Percentiles rank a stretch among this genome's conserved stretches.
phyloP scores from a whole-genome alignment of 2,888 invertebrate species.

The Eupithecia pulchellata region DNA sequence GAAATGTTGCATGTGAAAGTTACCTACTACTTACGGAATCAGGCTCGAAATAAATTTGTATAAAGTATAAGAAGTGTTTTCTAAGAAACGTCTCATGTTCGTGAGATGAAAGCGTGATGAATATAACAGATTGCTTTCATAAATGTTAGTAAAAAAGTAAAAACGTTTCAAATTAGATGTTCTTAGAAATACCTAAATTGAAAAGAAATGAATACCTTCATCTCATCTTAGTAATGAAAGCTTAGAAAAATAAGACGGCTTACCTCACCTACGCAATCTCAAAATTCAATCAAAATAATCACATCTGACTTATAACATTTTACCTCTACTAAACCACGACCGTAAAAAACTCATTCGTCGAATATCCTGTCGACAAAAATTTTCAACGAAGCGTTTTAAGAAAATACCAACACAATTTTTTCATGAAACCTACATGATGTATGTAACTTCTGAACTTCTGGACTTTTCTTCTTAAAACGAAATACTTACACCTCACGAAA shows the following conservation, averaged over 20 bases:
- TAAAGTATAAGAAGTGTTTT: conserved; percentile 1
- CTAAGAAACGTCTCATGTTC: neutral
- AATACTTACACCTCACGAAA: too few species aligned
- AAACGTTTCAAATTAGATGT: neutral
- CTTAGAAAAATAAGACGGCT: neutral
- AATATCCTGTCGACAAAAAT: neutral
- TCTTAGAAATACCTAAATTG: neutral
- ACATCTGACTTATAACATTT: neutral
- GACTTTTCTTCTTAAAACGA: too few species aligned
- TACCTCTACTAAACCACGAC: neutral
- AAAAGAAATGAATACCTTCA: neutral
- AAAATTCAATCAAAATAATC: conserved; percentile 6
- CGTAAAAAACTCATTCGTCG: neutral
- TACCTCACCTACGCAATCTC: conserved; percentile 6
- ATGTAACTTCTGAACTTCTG: neutral
- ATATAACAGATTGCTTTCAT: neutral
- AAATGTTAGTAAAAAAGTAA: neutral
- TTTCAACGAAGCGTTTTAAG: neutral
- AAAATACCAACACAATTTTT: neutral
- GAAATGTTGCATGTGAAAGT: neutral
- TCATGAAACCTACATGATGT: neutral
- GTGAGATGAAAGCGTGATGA: neutral
- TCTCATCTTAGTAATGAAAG: neutral
- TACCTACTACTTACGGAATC: neutral
- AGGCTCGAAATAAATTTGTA: neutral